phyloP scores from a whole-genome alignment of 1,140 invertebrate species.

The Drosophila rufa region DNA sequence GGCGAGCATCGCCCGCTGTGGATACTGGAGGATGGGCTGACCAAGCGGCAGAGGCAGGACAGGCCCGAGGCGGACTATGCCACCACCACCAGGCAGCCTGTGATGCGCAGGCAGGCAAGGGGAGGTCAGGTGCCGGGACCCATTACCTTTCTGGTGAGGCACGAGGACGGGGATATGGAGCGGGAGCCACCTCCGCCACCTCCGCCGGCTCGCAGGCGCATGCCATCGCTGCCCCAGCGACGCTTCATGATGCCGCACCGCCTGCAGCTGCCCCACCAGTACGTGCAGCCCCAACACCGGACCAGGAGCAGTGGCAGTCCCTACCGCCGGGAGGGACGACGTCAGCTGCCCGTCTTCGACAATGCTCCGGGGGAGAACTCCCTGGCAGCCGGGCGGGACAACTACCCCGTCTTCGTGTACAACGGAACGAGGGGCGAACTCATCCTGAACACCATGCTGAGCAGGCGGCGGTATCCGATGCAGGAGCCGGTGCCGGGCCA shows the following conservation, averaged over 20 bases:
- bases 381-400: constrained; percentile 4
- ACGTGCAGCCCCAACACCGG: constrained; percentile 8
- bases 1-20: constrained; percentile 65
- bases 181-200: not conserved
- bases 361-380: constrained; percentile 64
- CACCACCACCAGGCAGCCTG: constrained; percentile 28
- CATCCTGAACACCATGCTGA: constrained; percentile 77
- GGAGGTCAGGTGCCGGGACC: constrained; percentile 15
- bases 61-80: constrained; percentile 39
- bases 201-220: not conserved
- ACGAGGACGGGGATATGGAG: not conserved
- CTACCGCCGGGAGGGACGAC: constrained; percentile 15
- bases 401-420: constrained; percentile 74
- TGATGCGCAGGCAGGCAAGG: constrained; percentile 3
- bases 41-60: constrained; percentile 44
- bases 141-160: constrained; percentile 49
- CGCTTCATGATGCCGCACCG: constrained; percentile 37
- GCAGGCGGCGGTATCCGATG: constrained; percentile 71
- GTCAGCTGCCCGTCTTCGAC: constrained; percentile 71
- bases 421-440: constrained; percentile 64
- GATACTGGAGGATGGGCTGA: constrained; percentile 72
- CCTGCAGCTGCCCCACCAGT: constrained; percentile 26
- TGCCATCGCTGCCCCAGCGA: constrained; percentile 20
- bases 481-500: constrained; percentile 79
- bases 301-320: not conserved